phyloP scores from a whole-genome alignment of 2,888 invertebrate species.

The Sericinus montela region DNA sequence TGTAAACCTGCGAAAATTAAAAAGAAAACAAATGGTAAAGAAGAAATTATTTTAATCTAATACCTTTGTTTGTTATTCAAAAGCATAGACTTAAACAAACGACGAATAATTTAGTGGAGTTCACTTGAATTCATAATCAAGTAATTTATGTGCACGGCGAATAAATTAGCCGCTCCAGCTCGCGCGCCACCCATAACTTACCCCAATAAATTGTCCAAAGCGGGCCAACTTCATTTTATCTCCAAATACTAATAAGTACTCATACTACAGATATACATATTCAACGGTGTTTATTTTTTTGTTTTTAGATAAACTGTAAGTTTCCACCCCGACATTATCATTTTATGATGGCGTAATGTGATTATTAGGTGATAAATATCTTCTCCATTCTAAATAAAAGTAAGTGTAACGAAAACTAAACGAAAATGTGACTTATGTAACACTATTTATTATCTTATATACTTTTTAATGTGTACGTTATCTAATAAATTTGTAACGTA shows the following conservation, averaged over 20 bases:
- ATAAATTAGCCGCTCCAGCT: slow-evolving; percentile 76
- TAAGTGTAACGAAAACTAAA: slow-evolving; percentile 35
- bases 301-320: slow-evolving; percentile 43
- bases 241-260: slow-evolving; percentile 77
- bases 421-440: slow-evolving; percentile 43
- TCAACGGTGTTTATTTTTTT: slow-evolving; percentile 53
- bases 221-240: slow-evolving; percentile 78
- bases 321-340: slow-evolving; percentile 58
- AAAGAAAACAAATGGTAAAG: slow-evolving; percentile 36
- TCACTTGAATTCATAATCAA: slow-evolving; percentile 79
- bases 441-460: too few relatives aligned
- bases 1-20: slow-evolving; percentile 33
- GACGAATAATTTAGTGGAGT: slow-evolving; percentile 75
- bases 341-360: slow-evolving; percentile 65
- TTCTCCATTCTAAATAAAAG: slow-evolving; percentile 34
- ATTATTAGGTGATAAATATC: slow-evolving; percentile 55
- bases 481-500: too few relatives aligned
- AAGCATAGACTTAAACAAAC: slow-evolving; percentile 72
- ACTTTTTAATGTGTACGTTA: too few relatives aligned
- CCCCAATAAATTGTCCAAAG: slow-evolving; percentile 78
- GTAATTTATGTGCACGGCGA: slow-evolving; percentile 80
- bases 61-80: slow-evolving; percentile 71
- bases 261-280: slow-evolving; percentile 59
- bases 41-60: slow-evolving; percentile 58
- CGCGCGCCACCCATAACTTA: slow-evolving; percentile 77